These are phyloP conservation scores for Perccottus glenii DNA, from an alignment of 2,113 vertebrate genomes.

Conservation along the genomic window DNA sequence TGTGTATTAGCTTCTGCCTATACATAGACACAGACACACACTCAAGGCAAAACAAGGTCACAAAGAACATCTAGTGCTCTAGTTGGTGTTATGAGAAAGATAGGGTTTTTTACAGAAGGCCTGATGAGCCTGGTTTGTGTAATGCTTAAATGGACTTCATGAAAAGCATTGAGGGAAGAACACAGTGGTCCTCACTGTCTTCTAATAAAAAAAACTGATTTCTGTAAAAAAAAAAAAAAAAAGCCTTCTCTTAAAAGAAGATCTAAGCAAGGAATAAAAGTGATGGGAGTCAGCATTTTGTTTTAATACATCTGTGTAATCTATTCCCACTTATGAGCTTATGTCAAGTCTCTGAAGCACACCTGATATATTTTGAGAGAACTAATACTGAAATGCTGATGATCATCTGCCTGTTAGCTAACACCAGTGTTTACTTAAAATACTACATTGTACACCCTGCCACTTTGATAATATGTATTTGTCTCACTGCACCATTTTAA, in stretches of 20 bases:
- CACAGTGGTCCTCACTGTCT: constrained; percentile 28
- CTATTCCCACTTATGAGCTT: too few relatives aligned
- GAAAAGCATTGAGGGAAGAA: constrained; percentile 47
- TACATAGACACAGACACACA: constrained; percentile 22
- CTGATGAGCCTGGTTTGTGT: constrained; percentile 72
- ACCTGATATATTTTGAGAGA: too few relatives aligned
- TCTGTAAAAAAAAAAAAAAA: constrained; percentile 28
- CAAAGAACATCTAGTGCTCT: constrained; percentile 58
- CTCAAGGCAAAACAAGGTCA: constrained; percentile 40
- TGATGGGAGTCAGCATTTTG: not conserved
- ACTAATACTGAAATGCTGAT: too few relatives aligned
- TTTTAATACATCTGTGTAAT: not conserved
- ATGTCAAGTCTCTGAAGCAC: too few relatives aligned
- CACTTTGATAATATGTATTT: too few relatives aligned
- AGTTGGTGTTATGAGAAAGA: constrained; percentile 70
- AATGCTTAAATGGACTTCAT: constrained; percentile 50
- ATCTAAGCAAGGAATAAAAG: not conserved
- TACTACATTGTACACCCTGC: too few relatives aligned
- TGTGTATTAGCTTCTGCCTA: constrained; percentile 62
- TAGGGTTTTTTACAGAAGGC: constrained; percentile 60
- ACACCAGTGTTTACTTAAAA: too few relatives aligned
- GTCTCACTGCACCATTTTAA: too few relatives aligned
- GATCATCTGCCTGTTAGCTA: too few relatives aligned
- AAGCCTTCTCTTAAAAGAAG: constrained; percentile 19
- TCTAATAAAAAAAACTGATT: constrained; percentile 65